Percentiles rank a stretch among this genome's conserved stretches.
phyloP scores from a whole-genome alignment of 2,113 vertebrate genomes.

The Thomomys bottae region DNA sequence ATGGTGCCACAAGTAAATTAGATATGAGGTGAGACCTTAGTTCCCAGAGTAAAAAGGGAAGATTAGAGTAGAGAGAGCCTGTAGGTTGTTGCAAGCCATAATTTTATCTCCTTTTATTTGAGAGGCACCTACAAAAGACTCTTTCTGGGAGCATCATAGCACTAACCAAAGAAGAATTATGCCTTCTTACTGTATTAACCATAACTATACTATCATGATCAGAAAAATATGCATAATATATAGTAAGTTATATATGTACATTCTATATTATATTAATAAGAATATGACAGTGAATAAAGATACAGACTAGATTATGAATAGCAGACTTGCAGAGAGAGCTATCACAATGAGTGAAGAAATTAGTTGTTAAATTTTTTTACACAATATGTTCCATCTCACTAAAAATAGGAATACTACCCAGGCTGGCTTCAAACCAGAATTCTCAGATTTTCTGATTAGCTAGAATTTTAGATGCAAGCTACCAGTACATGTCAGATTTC shows the following conservation, averaged over 20 bases:
- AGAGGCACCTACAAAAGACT: background rate
- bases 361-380: background rate
- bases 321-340: background rate
- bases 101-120: too few species aligned
- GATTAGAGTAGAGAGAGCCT: background rate
- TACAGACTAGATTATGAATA: background rate
- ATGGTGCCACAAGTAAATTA: background rate
- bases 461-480: too few species aligned
- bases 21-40: background rate
- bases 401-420: background rate
- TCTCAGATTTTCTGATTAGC: too few species aligned
- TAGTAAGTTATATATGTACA: background rate
- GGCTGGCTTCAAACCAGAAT: too few species aligned
- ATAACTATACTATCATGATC: background rate
- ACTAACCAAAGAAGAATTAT: background rate
- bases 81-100: background rate
- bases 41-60: background rate
- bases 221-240: background rate
- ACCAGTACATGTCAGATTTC: background rate
- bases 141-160: background rate
- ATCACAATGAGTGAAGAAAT: background rate
- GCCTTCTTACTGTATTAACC: background rate
- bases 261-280: background rate
- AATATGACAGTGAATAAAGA: background rate
- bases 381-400: background rate